These are phyloP conservation scores for Gryllus bimaculatus DNA, from an alignment of 1,140 invertebrate genomes.

Conservation along the genomic window DNA sequence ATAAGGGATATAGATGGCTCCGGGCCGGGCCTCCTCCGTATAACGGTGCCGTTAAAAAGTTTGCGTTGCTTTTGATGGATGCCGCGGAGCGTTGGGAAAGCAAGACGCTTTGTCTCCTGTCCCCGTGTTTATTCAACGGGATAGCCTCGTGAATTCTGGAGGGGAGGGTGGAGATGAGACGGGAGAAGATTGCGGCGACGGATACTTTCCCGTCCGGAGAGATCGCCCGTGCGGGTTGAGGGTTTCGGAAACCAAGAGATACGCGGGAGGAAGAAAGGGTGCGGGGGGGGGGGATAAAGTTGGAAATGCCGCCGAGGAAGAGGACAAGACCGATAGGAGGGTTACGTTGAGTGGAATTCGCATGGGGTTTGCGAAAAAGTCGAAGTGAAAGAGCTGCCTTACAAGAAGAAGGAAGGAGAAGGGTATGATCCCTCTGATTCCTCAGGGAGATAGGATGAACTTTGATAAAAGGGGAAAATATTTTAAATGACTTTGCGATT, in stretches of 20 bases:
- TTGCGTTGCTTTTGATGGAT: constrained; percentile 4
- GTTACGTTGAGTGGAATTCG: too few relatives aligned
- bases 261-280: neutral
- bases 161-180: neutral
- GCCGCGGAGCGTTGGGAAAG: neutral
- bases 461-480: too few relatives aligned
- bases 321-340: too few relatives aligned
- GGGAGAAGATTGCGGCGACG: neutral
- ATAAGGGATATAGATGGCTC: constrained; percentile 1
- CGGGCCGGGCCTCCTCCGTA: neutral
- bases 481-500: too few relatives aligned
- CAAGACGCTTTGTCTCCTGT: neutral
- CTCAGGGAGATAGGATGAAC: too few relatives aligned
- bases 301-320: neutral
- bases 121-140: neutral
- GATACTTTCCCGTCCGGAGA: neutral
- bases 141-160: neutral
- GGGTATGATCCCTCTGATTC: too few relatives aligned
- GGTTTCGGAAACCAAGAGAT: neutral
- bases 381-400: too few relatives aligned
- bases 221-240: neutral
- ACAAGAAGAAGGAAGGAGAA: too few relatives aligned
- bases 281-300: neutral
- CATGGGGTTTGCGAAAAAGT: too few relatives aligned
- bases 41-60: neutral